Conservation (phyloP, 1,140 invertebrate species). For the Matsumurasca onukii region DNA sequence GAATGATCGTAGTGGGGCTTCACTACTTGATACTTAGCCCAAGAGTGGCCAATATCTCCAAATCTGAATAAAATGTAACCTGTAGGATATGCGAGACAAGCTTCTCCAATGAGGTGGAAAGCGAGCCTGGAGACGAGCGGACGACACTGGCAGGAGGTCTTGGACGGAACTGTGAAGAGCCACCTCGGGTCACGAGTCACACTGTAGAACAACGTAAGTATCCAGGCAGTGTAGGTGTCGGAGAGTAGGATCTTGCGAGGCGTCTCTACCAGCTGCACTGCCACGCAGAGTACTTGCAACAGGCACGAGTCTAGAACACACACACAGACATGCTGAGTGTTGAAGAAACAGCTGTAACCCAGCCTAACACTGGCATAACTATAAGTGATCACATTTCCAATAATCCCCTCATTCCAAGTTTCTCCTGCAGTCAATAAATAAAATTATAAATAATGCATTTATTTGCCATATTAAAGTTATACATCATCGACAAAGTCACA, state of each 20-base stretch:
- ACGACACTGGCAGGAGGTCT: background rate
- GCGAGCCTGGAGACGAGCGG: background rate
- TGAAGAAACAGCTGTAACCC: background rate
- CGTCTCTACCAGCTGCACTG: background rate
- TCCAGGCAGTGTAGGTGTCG: background rate
- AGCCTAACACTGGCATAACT: too few relatives aligned
- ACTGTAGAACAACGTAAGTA: conserved; percentile 11
- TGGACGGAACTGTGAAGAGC: background rate
- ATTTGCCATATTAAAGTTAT: too few relatives aligned
- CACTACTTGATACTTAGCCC: background rate
- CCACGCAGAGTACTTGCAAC: background rate
- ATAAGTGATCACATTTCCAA: too few relatives aligned
- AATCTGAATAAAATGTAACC: background rate
- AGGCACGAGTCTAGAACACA: conserved; percentile 6
- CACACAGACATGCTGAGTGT: background rate
- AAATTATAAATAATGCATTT: too few relatives aligned
- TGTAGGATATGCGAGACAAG: background rate
- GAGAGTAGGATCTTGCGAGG: background rate
- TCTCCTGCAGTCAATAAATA: too few relatives aligned
- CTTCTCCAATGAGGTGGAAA: background rate
- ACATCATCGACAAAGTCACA: too few relatives aligned
- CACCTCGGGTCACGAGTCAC: background rate
- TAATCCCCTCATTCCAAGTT: too few relatives aligned
- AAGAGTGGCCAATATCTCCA: background rate
- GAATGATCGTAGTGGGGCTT: too few relatives aligned